Evolutionary conservation across 2,113 vertebrate genomes (phyloP), one percentile per base, ranked within the genome.

Genomic region (Otocyon megalotis): DNA sequence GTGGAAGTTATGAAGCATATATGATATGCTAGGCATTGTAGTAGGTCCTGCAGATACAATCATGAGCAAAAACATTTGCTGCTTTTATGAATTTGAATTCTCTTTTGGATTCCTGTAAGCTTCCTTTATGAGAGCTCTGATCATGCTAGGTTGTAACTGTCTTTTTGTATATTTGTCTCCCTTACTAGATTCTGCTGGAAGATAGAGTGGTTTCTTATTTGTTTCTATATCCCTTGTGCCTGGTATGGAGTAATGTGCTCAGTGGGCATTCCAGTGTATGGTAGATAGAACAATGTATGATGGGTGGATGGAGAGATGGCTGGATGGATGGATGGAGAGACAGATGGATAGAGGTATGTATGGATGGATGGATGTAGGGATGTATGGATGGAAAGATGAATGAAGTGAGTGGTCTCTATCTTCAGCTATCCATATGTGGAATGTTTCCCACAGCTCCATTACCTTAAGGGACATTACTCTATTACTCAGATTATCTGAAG

Each of bases 341-440:
- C 28, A 11, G 62, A 28, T 63, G 62, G 62, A 63, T 32, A 9
- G 3, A 3, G 8, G n/a, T 35, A 3, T 24, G 17, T n/a, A n/a
- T 17, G 32, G 19, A 8, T n/a, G n/a, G 13, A 7, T 24, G 14
- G 3, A 19, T 56, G 4, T 0, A 48, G 2, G 7, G 2, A 65
- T 65, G n/a, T 1, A 32, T 17, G 6, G 69, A 53, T 26, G n/a
- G 60, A 71, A 14, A n/a, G n/a, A 53, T 14, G 69, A n/a, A 48
- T 81, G 15, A 65, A 85, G 10, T 65, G 35, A 15, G 1, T 48
- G 19, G 20, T 87, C 62, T 88, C 28, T 58, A 3, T 43, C 89
- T 37, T 76, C 26, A 74, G 4, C 26, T 71, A 17, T 62, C 58
- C 30, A 30, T 16, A 30, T 50, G 22, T 67, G 20, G 8, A 69